Base-by-base conservation (phyloP, 2,797 vertebrate species). In the Phrynocephalus forsythii region DNA sequence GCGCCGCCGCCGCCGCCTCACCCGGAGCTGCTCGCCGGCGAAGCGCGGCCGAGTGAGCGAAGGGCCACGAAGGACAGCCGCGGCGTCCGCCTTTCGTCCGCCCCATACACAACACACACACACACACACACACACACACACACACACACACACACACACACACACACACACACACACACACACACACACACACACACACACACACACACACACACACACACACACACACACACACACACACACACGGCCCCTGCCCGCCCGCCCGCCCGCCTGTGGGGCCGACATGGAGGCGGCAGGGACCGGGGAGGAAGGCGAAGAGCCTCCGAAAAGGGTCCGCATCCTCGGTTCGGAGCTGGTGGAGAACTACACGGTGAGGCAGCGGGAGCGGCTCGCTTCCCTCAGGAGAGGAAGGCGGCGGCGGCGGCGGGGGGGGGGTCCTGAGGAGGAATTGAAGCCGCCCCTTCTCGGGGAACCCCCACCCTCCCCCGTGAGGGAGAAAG, bases 301-400 rank as follows among this genome's bases (percentile, higher is more conserved):
- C 11, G 85, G 82, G 48, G 98, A 98, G 79, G 95, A 93, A 50
- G 89, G 94, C 66, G 98, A 97, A 75, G 96, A 96, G 89, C 95
- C 96, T 38, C 95, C 93, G 56, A 98, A 98, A 87, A 96, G 94
- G 92, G 96, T 98, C 88, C 95, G 94, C 28, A 96, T 99, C 68
- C 95, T 98, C 83, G 98, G 98, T 22, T 98, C 99, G 16, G 98
- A 99, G 96, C 97, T 96, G 96, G 97, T 99, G 96, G 99, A 99
- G 85, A 99, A 97, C 71, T 99, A 99, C 92, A 99, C 99, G 94
- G 98, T 98, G 91, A 85, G 96, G 71, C 52, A 82, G 52, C 20
- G 26, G 26, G 66, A 28, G 44, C 5, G 81, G 24, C 10, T n/a
- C 38, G 20, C 28, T 15, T 7, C 81, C 38, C 38, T 48, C 8